These are phyloP conservation scores for Chloroceryle aenea DNA, from an alignment of 2,113 vertebrate species.

Conservation along the genomic window DNA sequence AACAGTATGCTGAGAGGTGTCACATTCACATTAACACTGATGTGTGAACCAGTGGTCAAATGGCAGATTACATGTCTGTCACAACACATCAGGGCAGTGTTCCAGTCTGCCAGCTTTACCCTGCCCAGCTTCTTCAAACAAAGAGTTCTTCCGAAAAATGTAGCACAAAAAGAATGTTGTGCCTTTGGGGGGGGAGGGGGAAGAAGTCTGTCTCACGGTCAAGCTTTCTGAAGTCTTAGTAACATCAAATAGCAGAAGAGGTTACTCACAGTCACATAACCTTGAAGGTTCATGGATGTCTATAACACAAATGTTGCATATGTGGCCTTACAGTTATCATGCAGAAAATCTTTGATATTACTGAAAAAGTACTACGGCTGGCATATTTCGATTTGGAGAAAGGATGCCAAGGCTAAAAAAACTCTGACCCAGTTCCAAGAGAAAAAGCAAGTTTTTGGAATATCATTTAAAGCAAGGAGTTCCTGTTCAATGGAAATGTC, in stretches of 20 bases:
- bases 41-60: conserved; percentile 73
- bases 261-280: conserved; percentile 35
- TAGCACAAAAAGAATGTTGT: conserved; percentile 54
- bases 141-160: conserved; percentile 55
- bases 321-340: neutral
- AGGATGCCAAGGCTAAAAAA: conserved; percentile 65
- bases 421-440: conserved; percentile 68
- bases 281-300: conserved; percentile 19
- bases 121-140: conserved; percentile 71
- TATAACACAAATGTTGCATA: neutral
- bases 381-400: conserved; percentile 52
- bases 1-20: conserved; percentile 72
- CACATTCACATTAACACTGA: conserved; percentile 69
- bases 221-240: conserved; percentile 34
- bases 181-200: conserved; percentile 47
- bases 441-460: conserved; percentile 47
- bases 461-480: conserved; percentile 42
- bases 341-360: neutral
- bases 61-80: conserved; percentile 71
- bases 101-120: conserved; percentile 72
- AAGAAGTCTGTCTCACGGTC: conserved; percentile 57
- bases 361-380: conserved; percentile 61
- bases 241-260: conserved; percentile 42
- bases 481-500: conserved; percentile 49
- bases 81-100: conserved; percentile 73